phyloP scores from a whole-genome alignment of 2,113 vertebrate species.

The Uropsilus gracilis region DNA sequence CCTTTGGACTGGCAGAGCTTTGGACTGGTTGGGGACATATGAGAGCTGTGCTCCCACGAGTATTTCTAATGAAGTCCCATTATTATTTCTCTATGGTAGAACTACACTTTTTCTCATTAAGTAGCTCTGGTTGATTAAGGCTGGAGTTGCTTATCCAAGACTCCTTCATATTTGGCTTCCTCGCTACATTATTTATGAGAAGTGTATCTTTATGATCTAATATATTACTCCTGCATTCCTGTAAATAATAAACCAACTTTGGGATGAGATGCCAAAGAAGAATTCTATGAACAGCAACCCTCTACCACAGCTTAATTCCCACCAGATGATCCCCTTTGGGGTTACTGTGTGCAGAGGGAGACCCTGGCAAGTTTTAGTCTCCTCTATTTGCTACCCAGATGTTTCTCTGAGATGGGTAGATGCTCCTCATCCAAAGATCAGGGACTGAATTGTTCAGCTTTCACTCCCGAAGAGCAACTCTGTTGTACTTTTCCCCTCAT shows the following conservation, averaged over 20 bases:
- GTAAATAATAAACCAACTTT: conserved; percentile 68
- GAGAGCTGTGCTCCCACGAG: not conserved
- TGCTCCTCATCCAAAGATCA: not conserved
- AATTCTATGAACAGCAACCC: not conserved
- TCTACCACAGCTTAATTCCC: conserved; percentile 27
- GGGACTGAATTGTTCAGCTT: not conserved
- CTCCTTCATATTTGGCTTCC: conserved; percentile 51
- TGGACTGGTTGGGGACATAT: not conserved
- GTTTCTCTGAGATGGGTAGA: not conserved
- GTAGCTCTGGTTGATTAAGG: conserved; percentile 55
- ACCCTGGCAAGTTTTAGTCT: not conserved
- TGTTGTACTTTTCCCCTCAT: no score
- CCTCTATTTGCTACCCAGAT: not conserved
- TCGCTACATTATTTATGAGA: conserved; percentile 65
- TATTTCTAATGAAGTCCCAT: conserved; percentile 31
- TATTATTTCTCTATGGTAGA: conserved; percentile 55
- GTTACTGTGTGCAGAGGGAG: not conserved
- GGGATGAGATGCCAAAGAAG: conserved; percentile 41
- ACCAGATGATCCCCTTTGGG: not conserved
- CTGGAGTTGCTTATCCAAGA: conserved; percentile 62
- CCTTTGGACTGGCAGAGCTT: not conserved
- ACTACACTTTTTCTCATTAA: conserved; percentile 62
- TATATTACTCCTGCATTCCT: conserved; percentile 57
- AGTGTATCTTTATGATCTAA: conserved; percentile 66
- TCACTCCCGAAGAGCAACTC: not conserved